phyloP scores from a whole-genome alignment of 2,888 invertebrate species.

The Polydrusus pterygomalis region DNA sequence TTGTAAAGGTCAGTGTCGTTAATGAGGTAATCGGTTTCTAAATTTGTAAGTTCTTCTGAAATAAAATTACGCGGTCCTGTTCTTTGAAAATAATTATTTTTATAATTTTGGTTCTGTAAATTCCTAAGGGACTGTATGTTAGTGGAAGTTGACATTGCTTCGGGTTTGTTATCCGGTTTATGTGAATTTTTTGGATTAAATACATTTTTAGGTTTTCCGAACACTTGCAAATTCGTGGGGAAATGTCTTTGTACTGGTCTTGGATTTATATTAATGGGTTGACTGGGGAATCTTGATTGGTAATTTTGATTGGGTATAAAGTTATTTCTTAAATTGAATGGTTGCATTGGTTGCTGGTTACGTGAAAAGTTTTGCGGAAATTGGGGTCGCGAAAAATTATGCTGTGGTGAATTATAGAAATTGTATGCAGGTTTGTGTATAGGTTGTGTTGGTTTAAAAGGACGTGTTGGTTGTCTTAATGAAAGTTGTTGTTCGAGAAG shows the following conservation, averaged over 20 bases:
- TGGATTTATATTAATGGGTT: constrained; percentile 52
- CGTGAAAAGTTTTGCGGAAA: background rate
- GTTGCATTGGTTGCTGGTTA: background rate
- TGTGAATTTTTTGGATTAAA: constrained; percentile 47
- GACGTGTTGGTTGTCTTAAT: background rate
- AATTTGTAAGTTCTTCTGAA: constrained; percentile 37
- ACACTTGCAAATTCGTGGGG: constrained; percentile 39
- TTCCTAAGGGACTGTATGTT: background rate
- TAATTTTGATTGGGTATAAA: background rate
- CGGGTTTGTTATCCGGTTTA: constrained; percentile 35
- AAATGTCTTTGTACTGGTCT: constrained; percentile 40
- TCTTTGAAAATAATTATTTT: background rate
- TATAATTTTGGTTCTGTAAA: background rate
- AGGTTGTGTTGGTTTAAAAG: background rate
- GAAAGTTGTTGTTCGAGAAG: background rate
- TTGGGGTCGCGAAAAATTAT: background rate
- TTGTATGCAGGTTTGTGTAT: background rate
- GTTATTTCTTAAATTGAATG: background rate
- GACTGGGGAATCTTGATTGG: constrained; percentile 23
- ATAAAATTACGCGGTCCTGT: constrained; percentile 18
- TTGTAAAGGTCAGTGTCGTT: background rate
- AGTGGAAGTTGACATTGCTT: constrained; percentile 34
- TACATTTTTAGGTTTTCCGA: constrained; percentile 46
- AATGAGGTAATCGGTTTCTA: too few relatives aligned
- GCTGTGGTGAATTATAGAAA: background rate